A percentile compares a stretch with the other conserved stretches of the same genome.
Evolutionary conservation across 1,140 invertebrate species (phyloP).

Genomic region (Drosophila biarmipes): DNA sequence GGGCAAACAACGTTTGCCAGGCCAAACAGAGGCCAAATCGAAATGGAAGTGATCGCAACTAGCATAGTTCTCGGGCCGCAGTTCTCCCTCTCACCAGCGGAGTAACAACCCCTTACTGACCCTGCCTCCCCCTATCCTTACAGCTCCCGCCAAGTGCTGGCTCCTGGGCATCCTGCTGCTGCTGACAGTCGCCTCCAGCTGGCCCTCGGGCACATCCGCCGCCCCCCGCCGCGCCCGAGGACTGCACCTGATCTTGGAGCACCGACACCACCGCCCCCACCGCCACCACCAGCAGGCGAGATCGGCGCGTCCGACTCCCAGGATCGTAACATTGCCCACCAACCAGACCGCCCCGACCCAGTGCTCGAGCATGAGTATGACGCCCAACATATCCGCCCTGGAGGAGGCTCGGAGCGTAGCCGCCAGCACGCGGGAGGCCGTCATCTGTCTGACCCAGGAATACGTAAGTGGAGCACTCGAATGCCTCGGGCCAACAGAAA

Average conservation of each 20-base stretch:
- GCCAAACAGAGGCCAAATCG: not conserved
- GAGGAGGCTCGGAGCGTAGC: not conserved
- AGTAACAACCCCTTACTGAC: not conserved
- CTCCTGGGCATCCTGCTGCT: constrained; percentile 39
- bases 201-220: constrained; percentile 16
- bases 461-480: constrained; percentile 21
- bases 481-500: not conserved
- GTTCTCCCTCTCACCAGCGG: too few species aligned
- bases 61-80: too few species aligned
- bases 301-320: not conserved
- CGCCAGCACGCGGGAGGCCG: not conserved
- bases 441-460: constrained; percentile 19
- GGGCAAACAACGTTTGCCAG: not conserved
- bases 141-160: constrained; percentile 34
- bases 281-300: not conserved
- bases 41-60: too few species aligned
- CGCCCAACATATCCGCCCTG: not conserved
- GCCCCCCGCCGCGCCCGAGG: constrained; percentile 39
- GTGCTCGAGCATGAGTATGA: not conserved
- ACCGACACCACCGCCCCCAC: constrained; percentile 34
- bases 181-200: constrained; percentile 23
- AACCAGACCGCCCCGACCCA: not conserved
- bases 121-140: not conserved
- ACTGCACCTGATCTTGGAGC: constrained; percentile 22
- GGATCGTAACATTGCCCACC: not conserved